Evolutionary conservation across 2,797 vertebrate species (phyloP).

Genomic region (Anabacerthia variegaticeps): DNA sequence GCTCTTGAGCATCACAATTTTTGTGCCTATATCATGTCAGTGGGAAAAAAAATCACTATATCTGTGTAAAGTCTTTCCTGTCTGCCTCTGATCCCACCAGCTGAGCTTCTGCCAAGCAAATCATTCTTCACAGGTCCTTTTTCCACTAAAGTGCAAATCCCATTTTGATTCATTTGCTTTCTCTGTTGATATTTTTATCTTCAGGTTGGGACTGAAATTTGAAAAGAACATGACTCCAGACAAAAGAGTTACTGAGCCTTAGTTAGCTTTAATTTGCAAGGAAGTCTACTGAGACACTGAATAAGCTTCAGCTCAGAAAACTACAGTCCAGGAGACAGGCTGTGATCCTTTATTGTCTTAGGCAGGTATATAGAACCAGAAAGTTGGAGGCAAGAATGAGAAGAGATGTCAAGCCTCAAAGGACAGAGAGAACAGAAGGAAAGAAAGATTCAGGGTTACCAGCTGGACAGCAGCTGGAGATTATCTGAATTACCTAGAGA

Average conservation of each 20-base stretch:
- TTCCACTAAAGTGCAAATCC: neutral
- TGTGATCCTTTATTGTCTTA: neutral
- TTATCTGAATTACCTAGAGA: neutral
- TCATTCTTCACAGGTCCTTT: neutral
- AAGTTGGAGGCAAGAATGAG: neutral
- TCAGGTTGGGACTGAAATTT: neutral
- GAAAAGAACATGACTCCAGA: neutral
- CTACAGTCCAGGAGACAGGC: neutral
- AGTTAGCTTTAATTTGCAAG: neutral
- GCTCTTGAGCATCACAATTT: neutral
- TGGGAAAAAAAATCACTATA: neutral
- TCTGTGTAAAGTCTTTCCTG: neutral
- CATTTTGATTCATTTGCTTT: neutral
- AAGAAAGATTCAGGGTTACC: neutral
- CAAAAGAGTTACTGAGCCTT: neutral
- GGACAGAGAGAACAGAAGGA: neutral
- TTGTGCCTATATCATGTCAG: neutral
- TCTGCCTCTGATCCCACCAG: neutral
- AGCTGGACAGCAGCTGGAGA: neutral
- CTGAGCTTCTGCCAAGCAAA: neutral
- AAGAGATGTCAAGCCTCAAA: neutral
- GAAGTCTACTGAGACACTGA: neutral
- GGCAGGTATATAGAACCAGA: neutral
- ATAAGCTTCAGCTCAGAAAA: neutral
- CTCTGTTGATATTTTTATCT: neutral